A percentile compares a stretch with the other conserved stretches of the same genome.
These are phyloP conservation scores for Argyrosomus regius DNA, from an alignment of 2,797 vertebrate species.

Conservation along the genomic window DNA sequence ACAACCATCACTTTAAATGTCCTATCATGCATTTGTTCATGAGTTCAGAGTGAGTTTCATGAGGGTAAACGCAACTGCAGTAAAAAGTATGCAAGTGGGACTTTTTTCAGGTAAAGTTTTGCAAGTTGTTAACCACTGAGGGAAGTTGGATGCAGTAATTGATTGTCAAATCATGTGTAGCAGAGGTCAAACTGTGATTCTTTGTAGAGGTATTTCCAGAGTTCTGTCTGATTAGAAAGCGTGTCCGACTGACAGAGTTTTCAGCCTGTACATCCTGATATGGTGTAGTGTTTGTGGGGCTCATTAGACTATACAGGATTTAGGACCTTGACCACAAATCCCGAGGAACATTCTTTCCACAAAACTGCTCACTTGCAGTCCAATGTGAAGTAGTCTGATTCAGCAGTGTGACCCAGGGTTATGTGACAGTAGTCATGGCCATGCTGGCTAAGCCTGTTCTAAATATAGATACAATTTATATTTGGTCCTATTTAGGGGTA, in stretches of 20 bases:
- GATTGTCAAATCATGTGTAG: background rate
- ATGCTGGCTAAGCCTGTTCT: background rate
- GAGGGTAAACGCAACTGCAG: background rate
- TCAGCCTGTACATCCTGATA: background rate
- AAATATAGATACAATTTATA: slow-evolving; percentile 1
- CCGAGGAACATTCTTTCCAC: background rate
- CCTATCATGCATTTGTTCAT: background rate
- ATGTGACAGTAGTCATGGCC: background rate
- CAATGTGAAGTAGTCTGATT: background rate
- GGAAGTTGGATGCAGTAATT: background rate
- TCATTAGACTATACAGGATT: background rate
- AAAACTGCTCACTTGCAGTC: background rate
- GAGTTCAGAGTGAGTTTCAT: slow-evolving; percentile 10
- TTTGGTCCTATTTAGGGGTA: background rate
- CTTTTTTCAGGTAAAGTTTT: slow-evolving; percentile 4
- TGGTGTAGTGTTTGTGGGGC: background rate
- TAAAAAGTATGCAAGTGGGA: background rate
- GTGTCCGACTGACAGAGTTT: background rate
- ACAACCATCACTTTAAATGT: background rate
- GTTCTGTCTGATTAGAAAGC: background rate
- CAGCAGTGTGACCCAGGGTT: background rate
- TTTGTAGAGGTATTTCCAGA: background rate
- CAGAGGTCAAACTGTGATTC: background rate
- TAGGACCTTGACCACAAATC: background rate
- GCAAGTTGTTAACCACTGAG: background rate